Evolutionary conservation across 2,113 vertebrate genomes (phyloP), one percentile per base, ranked within the genome.

Genomic region (Toxotes jaculatrix): DNA sequence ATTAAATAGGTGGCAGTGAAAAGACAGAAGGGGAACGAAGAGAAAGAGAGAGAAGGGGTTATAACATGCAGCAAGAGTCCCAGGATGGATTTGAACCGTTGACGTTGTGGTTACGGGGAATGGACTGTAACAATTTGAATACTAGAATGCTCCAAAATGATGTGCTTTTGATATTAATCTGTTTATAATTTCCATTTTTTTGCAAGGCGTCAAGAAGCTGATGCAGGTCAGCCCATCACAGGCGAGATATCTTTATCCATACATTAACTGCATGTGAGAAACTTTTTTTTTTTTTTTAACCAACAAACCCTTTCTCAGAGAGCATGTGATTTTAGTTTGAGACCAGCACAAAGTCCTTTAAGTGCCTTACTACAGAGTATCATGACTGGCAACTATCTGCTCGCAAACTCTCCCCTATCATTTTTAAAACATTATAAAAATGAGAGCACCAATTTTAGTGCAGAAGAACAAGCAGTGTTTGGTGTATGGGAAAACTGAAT

Each of bases 351-450:
- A 83, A 83, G 60, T 74, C 74, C 77, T 83, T 79, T 62, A 86
- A 91, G 86, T 87, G 81, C 74, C 70, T 79, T 57, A 45, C 64
- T 43, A 38, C 36, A 19, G 34, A 84, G 42, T 67, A 61, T 34
- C 55, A 49, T 62, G 75, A 47, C 67, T 23, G 23, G 8, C 23
- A 85, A 83, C 83, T 86, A 64, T 49, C 68, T 70, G 77, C 83
- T 78, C 77, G 69, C 72, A 86, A 89, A 83, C 80, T 66, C 66
- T 67, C 57, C 17, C 74, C 73, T 75, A 49, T 43, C 76, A 75
- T 84, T 80, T 80, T 64, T 61, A 67, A 82, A 82, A 66, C 66
- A 80, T 83, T 74, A 79, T 16, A 84, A 66, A 86, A 90, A 74
- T 38, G 55, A 84, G 62, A 86, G 61, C 60, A 43, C 11, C 43